Base-by-base conservation (phyloP, 2,113 vertebrate genomes). In the Xenus cinereus region DNA sequence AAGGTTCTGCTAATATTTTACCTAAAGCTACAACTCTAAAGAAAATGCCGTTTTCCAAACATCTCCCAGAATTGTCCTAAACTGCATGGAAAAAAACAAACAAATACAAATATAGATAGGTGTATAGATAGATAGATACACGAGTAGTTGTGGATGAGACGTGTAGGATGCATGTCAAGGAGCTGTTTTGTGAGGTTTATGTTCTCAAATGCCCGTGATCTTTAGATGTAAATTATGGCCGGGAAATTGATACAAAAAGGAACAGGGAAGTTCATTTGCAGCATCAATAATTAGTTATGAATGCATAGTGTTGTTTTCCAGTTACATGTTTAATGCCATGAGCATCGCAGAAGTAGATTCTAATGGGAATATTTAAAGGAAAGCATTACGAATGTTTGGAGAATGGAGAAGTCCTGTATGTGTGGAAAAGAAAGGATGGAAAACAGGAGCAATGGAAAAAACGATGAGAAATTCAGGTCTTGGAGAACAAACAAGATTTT, bases 291-390 rank as follows among this genome's bases (percentile, higher is more conserved):
- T 78, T 8, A 37, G 22, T 35, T 35, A 24, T 32, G 50, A 7
- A 35, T 30, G 7, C 12, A 1, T 12, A 27, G 0, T 0, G 0
- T 9, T 62, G 64, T n/a, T 72, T 69, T 22, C 26, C 68, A 39
- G 43, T 28, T 77, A 9, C 4, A 5, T 32, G 7, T 81, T 69
- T 5, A 13, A 18, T 46, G 24, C 3, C n/a, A 1, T 23, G 88
- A 79, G 71, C 48, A 68, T 32, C 14, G 37, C 33, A 78, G 41
- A 10, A 68, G 9, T 28, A 27, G 51, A 35, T 74, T 69, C 41
- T 53, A 77, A 3, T 48, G 43, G 53, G 82, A 15, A 8, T 63
- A 14, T 8, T 30, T 30, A 27, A 56, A 48, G 20, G 66, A 33
- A 28, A 51, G 10, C 35, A 26, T 24, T 10, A 6, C 1, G 9